Percentiles rank a stretch among this genome's conserved stretches.
These are phyloP conservation scores for Dendrolimus kikuchii DNA, from an alignment of 1,140 invertebrate genomes.

Conservation along the genomic window DNA sequence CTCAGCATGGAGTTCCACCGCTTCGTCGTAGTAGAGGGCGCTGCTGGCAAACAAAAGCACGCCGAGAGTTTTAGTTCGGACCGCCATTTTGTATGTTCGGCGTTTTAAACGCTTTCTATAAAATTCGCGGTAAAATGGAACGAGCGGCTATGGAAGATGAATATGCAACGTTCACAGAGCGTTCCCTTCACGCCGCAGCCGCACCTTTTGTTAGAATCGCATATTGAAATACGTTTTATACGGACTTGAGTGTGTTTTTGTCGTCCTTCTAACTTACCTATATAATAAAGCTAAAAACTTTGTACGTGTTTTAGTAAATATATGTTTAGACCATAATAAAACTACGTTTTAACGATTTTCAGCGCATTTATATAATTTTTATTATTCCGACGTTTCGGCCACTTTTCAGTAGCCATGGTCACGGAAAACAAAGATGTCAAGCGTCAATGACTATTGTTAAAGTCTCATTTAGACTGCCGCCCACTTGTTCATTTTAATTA, in stretches of 20 bases:
- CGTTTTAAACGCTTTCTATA: constrained; percentile 39
- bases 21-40: constrained; percentile 37
- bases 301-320: too few relatives aligned
- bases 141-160: constrained; percentile 50
- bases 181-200: too few relatives aligned
- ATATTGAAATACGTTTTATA: constrained; percentile 26
- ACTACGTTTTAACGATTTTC: too few relatives aligned
- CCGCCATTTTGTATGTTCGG: constrained; percentile 40
- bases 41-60: constrained; percentile 49
- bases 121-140: constrained; percentile 38
- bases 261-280: constrained; percentile 24
- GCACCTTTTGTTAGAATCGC: constrained; percentile 7
- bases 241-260: constrained; percentile 33
- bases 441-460: too few relatives aligned
- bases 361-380: too few relatives aligned
- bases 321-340: too few relatives aligned
- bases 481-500: too few relatives aligned
- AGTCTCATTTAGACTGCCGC: too few relatives aligned
- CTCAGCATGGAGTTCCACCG: constrained; percentile 32
- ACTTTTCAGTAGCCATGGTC: too few relatives aligned
- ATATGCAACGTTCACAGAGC: constrained; percentile 39
- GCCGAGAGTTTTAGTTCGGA: constrained; percentile 34
- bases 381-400: too few relatives aligned
- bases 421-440: too few relatives aligned
- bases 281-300: neutral